Conservation (phyloP, 2,113 vertebrate genomes). For the Nipponia nippon region DNA sequence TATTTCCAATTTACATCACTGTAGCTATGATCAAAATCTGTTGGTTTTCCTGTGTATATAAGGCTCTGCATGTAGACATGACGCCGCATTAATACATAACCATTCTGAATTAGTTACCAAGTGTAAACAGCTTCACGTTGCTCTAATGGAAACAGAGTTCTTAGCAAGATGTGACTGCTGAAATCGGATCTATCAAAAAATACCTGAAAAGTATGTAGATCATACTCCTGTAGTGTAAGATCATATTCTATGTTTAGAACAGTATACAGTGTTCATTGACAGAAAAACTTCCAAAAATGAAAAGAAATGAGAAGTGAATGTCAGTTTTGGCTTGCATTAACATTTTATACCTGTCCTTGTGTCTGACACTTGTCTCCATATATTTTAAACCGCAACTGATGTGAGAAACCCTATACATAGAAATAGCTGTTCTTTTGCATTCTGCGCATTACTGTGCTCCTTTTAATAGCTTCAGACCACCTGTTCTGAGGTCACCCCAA, state of each 20-base stretch:
- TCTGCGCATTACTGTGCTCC: constrained; percentile 17
- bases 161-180: not conserved
- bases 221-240: not conserved
- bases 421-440: constrained; percentile 29
- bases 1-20: not conserved
- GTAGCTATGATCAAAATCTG: not conserved
- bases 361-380: not conserved
- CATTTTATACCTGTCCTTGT: not conserved
- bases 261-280: not conserved
- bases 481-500: not conserved
- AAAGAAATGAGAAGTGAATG: not conserved
- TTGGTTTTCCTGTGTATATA: not conserved
- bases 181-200: not conserved
- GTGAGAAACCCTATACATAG: not conserved
- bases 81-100: not conserved
- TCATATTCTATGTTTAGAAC: not conserved
- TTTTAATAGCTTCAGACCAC: constrained; percentile 36
- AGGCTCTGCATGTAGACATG: not conserved
- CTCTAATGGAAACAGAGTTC: not conserved
- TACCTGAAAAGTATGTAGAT: not conserved
- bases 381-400: not conserved
- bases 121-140: not conserved
- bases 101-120: not conserved
- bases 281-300: not conserved
- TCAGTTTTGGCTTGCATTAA: not conserved